Evolutionary conservation across 2,113 vertebrate species (phyloP).

Genomic region (Trogon melanurus): DNA sequence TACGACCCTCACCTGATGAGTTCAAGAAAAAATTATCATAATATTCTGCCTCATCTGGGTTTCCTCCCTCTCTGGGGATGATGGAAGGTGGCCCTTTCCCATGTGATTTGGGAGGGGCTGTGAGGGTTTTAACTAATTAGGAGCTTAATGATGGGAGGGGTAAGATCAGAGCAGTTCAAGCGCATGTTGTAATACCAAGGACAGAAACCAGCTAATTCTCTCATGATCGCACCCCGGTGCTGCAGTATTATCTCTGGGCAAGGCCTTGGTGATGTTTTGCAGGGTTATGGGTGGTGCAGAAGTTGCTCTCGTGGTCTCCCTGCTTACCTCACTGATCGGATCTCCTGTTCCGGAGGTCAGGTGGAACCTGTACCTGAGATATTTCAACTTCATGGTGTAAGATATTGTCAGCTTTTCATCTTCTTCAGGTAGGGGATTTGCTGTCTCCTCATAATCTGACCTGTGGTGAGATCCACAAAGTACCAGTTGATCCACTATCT

Average conservation of each 20-base stretch:
- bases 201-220: neutral
- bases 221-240: neutral
- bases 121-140: neutral
- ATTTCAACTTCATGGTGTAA: neutral
- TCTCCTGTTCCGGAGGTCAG: neutral
- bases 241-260: neutral
- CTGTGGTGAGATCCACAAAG: neutral
- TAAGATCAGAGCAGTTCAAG: neutral
- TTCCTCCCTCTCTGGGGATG: neutral
- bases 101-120: neutral
- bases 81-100: neutral
- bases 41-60: neutral
- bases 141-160: slow-evolving; percentile 11
- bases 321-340: neutral
- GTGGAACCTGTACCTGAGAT: neutral
- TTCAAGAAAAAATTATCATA: neutral
- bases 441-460: neutral
- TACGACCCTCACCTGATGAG: neutral
- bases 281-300: neutral
- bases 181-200: neutral
- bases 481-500: neutral
- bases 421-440: neutral
- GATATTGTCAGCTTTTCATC: neutral
- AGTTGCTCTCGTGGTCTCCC: neutral
- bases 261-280: neutral